Percentiles rank a stretch among this genome's conserved stretches.
phyloP scores from a whole-genome alignment of 2,797 vertebrate species.

The Hypotaenidia okinawae region DNA sequence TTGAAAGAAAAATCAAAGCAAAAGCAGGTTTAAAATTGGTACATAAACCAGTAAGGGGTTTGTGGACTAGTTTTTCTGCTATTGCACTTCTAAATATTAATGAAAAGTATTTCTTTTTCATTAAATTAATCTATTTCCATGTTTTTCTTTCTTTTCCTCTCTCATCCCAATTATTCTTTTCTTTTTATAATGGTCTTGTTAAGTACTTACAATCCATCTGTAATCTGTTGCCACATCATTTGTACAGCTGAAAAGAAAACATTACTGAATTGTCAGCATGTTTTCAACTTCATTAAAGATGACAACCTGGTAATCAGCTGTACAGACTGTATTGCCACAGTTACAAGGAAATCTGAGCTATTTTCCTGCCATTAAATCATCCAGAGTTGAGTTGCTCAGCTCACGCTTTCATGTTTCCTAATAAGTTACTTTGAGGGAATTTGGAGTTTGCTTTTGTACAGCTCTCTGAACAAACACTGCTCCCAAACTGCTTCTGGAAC shows the following conservation, averaged over 20 bases:
- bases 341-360: slow-evolving; percentile 7
- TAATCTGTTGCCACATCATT: slow-evolving; percentile 69
- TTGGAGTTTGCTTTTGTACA: neutral
- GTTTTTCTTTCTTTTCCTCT: neutral
- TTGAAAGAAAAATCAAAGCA: neutral
- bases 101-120: neutral
- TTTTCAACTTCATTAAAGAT: slow-evolving; percentile 74
- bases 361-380: slow-evolving; percentile 40
- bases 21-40: slow-evolving; percentile 20
- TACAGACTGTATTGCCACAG: slow-evolving; percentile 17
- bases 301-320: slow-evolving; percentile 68
- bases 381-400: neutral
- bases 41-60: neutral
- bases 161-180: slow-evolving; percentile 47
- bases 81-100: neutral
- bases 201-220: slow-evolving; percentile 48
- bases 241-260: slow-evolving; percentile 64
- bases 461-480: neutral
- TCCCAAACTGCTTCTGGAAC: neutral
- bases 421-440: neutral
- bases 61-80: neutral
- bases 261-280: slow-evolving; percentile 59
- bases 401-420: neutral
- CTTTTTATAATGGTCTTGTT: slow-evolving; percentile 41
- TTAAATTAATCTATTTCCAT: slow-evolving; percentile 36